These are phyloP conservation scores for Drosophila parvula DNA, from an alignment of 1,140 invertebrate genomes.

Conservation along the genomic window DNA sequence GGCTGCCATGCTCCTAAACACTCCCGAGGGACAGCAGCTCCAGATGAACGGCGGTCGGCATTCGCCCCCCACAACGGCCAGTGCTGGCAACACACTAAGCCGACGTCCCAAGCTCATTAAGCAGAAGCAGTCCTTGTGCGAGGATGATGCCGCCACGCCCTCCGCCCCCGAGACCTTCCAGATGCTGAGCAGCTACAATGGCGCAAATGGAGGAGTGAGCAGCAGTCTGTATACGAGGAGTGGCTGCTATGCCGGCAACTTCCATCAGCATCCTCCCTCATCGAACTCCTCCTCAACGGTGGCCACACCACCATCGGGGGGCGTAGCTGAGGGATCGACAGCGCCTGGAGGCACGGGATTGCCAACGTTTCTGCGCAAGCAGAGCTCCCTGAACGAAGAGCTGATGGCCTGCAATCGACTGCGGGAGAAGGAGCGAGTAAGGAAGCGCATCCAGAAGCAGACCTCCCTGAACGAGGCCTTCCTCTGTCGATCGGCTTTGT, in stretches of 20 bases:
- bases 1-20: conserved; percentile 51
- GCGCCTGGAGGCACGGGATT: conserved; percentile 7
- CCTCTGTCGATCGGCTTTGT: conserved; percentile 88
- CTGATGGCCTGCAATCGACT: conserved; percentile 93
- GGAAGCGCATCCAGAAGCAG: conserved; percentile 94
- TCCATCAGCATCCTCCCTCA: conserved; percentile 37
- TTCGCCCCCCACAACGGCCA: conserved; percentile 68
- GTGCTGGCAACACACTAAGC: conserved; percentile 61
- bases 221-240: conserved; percentile 64
- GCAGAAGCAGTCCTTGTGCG: conserved; percentile 91
- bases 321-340: neutral
- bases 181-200: conserved; percentile 70
- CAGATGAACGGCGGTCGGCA: conserved; percentile 44
- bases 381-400: conserved; percentile 95
- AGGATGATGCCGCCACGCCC: conserved; percentile 85
- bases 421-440: conserved; percentile 92
- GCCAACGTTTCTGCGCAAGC: conserved; percentile 88
- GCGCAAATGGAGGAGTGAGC: conserved; percentile 59
- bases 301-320: conserved; percentile 5
- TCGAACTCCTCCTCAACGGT: conserved; percentile 3
- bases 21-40: conserved; percentile 49
- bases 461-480: conserved; percentile 94
- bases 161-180: conserved; percentile 51
- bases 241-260: conserved; percentile 54
- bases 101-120: conserved; percentile 88